phyloP scores from a whole-genome alignment of 2,797 vertebrate species.

The Acanthornis magna region DNA sequence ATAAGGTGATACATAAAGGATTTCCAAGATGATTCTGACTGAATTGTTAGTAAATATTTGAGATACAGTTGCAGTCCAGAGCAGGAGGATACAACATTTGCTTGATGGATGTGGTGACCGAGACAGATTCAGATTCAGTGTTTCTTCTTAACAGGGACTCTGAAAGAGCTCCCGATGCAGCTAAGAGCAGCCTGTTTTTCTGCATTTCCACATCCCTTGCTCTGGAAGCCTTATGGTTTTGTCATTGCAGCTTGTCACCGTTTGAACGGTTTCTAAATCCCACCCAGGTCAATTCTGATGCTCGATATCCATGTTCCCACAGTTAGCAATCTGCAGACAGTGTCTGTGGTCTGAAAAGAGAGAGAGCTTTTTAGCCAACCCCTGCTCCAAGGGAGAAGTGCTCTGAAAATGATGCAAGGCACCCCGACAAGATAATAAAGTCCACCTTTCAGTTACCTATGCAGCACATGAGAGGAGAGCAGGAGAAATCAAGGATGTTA shows the following conservation, averaged over 20 bases:
- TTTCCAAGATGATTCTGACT: background rate
- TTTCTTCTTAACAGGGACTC: background rate
- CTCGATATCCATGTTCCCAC: background rate
- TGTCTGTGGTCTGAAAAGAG: background rate
- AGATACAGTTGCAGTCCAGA: background rate
- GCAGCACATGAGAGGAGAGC: background rate
- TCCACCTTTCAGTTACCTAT: background rate
- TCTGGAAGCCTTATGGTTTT: background rate
- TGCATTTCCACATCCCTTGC: background rate
- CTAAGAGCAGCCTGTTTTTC: background rate
- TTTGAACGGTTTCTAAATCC: background rate
- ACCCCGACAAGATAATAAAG: background rate
- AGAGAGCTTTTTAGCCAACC: background rate
- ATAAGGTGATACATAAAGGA: background rate
- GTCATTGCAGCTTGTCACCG: background rate
- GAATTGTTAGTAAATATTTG: background rate
- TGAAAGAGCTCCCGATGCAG: background rate
- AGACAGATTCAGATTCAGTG: background rate
- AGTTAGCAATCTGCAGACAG: background rate
- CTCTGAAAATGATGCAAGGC: background rate
- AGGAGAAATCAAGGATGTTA: background rate
- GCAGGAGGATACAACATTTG: background rate
- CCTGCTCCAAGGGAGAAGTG: background rate
- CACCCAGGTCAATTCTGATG: background rate
- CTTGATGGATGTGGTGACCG: rapidly evolving